Evolutionary conservation across 1,140 invertebrate genomes (phyloP).

Genomic region (Drusus annulatus): DNA sequence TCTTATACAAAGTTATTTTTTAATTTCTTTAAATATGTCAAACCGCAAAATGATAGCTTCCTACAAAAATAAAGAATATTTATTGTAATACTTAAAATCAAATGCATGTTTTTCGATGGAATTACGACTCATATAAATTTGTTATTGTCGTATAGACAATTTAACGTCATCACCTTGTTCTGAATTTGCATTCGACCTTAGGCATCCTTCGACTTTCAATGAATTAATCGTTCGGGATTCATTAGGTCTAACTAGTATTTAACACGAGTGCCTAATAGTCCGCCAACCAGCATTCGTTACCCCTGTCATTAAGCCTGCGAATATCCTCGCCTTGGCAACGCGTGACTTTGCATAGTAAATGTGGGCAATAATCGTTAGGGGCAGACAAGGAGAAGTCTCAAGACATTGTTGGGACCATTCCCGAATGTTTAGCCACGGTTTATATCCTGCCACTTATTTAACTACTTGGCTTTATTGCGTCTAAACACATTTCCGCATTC

Average conservation of each 20-base stretch:
- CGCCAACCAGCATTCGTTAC: constrained; percentile 9
- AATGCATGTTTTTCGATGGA: no score
- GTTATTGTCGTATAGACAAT: no score
- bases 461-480: constrained; percentile 34
- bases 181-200: no score
- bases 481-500: constrained; percentile 31
- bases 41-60: no score
- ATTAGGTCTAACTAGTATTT: constrained; percentile 9
- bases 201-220: no score
- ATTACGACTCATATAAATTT: no score
- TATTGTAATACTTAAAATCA: no score
- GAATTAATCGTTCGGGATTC: background rate
- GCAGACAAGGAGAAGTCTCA: constrained; percentile 16
- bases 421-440: constrained; percentile 37
- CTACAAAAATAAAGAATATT: no score
- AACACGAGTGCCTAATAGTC: constrained; percentile 10
- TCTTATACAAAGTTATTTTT: no score
- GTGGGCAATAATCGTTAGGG: constrained; percentile 38
- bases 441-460: constrained; percentile 35
- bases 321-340: constrained; percentile 18
- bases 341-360: constrained; percentile 44
- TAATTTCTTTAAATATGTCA: no score
- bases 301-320: constrained; percentile 26
- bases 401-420: constrained; percentile 39
- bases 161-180: no score